Evolutionary conservation across 2,888 invertebrate genomes (phyloP), one percentile per base, ranked within the genome.

Genomic region (Allacma fusca): DNA sequence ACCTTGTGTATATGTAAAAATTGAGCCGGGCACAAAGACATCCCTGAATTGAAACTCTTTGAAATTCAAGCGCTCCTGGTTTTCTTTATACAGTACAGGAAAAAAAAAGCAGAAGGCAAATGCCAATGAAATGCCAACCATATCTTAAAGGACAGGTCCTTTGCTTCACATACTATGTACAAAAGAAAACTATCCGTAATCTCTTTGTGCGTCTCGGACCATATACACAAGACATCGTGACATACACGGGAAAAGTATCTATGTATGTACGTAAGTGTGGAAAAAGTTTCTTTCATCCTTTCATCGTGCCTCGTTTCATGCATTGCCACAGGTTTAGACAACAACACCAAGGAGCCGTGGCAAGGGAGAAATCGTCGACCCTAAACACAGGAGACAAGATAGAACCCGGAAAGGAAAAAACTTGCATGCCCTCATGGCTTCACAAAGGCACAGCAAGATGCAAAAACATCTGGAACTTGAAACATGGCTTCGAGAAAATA

Each of bases 201-300:
- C 65, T 65, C 28, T 65, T 65, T 65, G 65, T 65, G 65, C 5
- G 16, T 28, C 29, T 24, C n/a, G 24, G 65, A 65, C 65, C 65
- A 24, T 65, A 65, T 65, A 9, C 23, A 23, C 57, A 57, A 9
- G 57, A 9, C 2, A 19, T 21, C n/a, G 62, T 24, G 23, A 4
- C 57, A 21, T 57, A 62, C 21, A 62, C 62, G 4, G 4, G 57
- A 13, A 57, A 57, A 44, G 16, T 57, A 21, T 21, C 7, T 21
- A 57, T 21, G 57, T 57, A 21, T 21, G 16, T 21, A 57, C 62
- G 9, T 34, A n/a, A 50, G 50, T 19, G n/a, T 50, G 50, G 7
- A 50, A 19, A 50, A 50, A 50, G 50, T 50, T 50, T 50, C 50
- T 50, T 50, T 50, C 50, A 50, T 13, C 19, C 50, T 50, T 50